A percentile compares a stretch with the other conserved stretches of the same genome.
Evolutionary conservation across 2,113 vertebrate genomes (phyloP).

Genomic region (Chitala chitala): DNA sequence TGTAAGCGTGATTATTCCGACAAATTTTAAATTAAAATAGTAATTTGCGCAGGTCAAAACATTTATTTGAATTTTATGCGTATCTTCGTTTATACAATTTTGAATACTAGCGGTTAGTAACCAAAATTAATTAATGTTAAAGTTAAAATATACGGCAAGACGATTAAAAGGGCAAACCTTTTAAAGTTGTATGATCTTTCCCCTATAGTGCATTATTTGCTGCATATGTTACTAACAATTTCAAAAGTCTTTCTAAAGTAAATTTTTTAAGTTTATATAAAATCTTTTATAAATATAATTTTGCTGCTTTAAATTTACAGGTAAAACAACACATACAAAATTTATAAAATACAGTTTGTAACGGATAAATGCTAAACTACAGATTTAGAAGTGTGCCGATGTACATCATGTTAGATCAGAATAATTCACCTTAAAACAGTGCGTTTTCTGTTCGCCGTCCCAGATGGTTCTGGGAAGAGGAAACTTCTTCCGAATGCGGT

Average conservation of each 20-base stretch:
- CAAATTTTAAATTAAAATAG: not conserved
- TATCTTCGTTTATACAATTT: not conserved
- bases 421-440: conserved; percentile 67
- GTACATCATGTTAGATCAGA: not conserved
- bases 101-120: not conserved
- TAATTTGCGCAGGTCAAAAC: not conserved
- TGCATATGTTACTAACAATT: no score
- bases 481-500: conserved; percentile 74
- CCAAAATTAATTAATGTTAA: not conserved
- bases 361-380: no score
- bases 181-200: no score
- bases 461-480: conserved; percentile 71
- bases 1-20: not conserved
- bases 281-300: no score
- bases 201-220: no score
- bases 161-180: no score
- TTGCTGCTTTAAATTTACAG: no score
- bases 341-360: not conserved
- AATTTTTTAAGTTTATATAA: no score
- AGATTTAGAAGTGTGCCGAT: not conserved
- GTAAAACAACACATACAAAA: no score
- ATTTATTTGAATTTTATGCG: not conserved
- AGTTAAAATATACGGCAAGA: no score
- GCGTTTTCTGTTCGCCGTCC: conserved; percentile 74
- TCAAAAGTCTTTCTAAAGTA: no score